Conservation (phyloP, 2,797 vertebrate species). For the Malurus leucopterus region DNA sequence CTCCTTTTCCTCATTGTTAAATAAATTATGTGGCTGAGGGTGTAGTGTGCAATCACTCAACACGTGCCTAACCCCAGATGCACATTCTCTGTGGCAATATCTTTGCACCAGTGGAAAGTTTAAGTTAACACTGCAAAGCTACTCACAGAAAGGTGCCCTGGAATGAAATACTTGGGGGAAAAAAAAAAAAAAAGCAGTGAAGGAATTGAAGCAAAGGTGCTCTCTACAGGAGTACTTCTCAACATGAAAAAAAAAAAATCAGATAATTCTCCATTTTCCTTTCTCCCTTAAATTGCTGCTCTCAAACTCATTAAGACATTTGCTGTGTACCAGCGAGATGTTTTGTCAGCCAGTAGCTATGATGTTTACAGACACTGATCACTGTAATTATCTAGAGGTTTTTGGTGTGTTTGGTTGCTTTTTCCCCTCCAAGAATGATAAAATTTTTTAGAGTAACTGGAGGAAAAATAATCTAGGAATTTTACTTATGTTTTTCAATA, state of each 20-base stretch:
- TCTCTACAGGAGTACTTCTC: neutral
- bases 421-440: neutral
- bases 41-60: neutral
- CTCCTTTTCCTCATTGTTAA: neutral
- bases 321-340: neutral
- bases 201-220: neutral
- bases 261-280: neutral
- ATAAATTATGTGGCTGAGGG: neutral
- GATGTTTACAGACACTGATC: neutral
- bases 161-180: fast-evolving
- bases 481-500: neutral
- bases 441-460: neutral
- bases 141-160: neutral
- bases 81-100: neutral
- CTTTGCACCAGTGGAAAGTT: neutral
- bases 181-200: too few relatives aligned
- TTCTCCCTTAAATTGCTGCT: neutral
- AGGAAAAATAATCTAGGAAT: neutral
- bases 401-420: neutral
- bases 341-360: neutral
- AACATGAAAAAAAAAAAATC: neutral
- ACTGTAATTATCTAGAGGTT: neutral
- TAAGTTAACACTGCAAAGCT: neutral
- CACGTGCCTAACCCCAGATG: too few relatives aligned
- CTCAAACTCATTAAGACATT: neutral